Evolutionary conservation across 2,113 vertebrate species (phyloP), one percentile per base, ranked within the genome.

Genomic region (Sapajus apella): DNA sequence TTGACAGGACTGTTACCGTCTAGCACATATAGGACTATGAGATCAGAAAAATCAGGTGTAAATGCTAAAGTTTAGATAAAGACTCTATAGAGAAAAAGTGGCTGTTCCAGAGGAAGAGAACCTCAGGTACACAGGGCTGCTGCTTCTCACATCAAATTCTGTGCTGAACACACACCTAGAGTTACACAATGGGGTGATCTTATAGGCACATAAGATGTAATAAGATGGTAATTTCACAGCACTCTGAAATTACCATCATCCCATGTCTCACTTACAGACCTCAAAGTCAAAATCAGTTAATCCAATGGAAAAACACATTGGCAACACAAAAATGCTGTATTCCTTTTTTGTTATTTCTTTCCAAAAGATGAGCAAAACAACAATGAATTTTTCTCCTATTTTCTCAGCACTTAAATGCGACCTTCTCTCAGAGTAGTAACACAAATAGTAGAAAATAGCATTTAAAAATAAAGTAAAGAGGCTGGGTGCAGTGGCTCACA

Each of bases 361-460:
- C 40, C 27, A 56, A 75, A 86, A 72, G 37, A 92, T 70, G 9
- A 83, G 14, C 50, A 81, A 94, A 89, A 75, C 20, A 73, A 45
- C 90, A 50, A 50, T 68, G 10, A 91, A 13, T 18, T 93, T 96
- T 91, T 43, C 79, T 96, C 66, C 66, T 76, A 11, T 93, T 94
- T 95, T 58, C 47, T 91, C 61, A 80, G 55, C 58, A 88, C 16
- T 80, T 12, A 61, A 27, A 58, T 68, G 47, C 82, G 73, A 88
- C 45, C n/a, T 82, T 55, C 18, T 13, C 45, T 52, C 47, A 82
- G 25, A 94, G 27, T 2, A 82, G 25, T 72, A 79, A 89, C 13
- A 43, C 50, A 76, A 90, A 56, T 76, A 82, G 58, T 0, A 87
- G 32, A 18, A 84, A 95, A 76, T 1, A 90, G 66, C 21, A 68